Evolutionary conservation across 1,140 invertebrate species (phyloP).

Genomic region (Adelges cooleyi): DNA sequence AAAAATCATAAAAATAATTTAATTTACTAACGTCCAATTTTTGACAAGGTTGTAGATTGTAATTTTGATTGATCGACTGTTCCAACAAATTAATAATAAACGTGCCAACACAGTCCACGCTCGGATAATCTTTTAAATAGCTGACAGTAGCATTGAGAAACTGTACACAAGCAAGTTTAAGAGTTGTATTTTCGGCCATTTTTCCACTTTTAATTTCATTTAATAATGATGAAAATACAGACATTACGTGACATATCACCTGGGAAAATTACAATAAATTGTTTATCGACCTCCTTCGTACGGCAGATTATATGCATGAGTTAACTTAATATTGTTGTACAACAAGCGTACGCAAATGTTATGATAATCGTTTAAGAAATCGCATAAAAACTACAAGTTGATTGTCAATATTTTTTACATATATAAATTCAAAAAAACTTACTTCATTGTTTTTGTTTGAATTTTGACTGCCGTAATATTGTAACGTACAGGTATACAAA

Average conservation of each 20-base stretch:
- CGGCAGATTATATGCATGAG: too few relatives aligned
- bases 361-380: too few relatives aligned
- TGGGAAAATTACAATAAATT: background rate
- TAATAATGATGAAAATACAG: background rate
- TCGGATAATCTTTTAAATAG: conserved; percentile 6
- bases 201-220: background rate
- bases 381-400: too few relatives aligned
- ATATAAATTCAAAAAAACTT: background rate
- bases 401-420: background rate
- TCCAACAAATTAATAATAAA: conserved; percentile 3
- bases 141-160: background rate
- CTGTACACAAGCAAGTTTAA: background rate
- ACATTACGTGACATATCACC: background rate
- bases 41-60: background rate
- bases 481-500: conserved; percentile 2
- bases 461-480: background rate
- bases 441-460: background rate
- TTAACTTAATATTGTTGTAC: too few relatives aligned
- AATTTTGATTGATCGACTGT: background rate
- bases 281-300: too few relatives aligned
- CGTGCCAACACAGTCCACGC: background rate
- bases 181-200: background rate
- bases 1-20: too few relatives aligned
- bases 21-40: background rate
- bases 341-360: too few relatives aligned